Conservation (phyloP, 2,113 vertebrate species). For the Pteruthius melanotis region DNA sequence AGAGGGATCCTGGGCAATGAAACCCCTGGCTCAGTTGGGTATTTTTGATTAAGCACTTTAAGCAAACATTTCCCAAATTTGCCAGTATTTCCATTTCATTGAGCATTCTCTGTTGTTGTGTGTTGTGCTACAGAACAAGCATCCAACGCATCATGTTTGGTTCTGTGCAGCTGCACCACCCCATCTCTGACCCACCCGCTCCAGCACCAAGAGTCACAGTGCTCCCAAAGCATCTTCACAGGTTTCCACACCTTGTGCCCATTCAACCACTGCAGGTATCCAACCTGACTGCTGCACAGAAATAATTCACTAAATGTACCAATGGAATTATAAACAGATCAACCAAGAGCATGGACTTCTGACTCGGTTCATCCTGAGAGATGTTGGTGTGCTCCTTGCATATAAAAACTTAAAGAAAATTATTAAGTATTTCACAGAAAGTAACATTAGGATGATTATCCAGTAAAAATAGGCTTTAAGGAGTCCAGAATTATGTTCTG, state of each 20-base stretch:
- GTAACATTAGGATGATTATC: background rate
- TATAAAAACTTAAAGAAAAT: background rate
- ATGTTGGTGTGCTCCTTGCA: background rate
- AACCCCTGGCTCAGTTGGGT: background rate
- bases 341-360: background rate
- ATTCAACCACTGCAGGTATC: background rate
- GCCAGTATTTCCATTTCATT: background rate
- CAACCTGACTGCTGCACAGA: background rate
- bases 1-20: background rate
- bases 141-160: accelerated
- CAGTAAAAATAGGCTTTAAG: background rate
- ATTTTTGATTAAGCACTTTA: background rate
- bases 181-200: background rate
- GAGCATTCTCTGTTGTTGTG: background rate
- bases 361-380: background rate
- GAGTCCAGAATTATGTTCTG: background rate
- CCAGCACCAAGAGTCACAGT: background rate
- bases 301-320: background rate
- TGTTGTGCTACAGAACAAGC: background rate
- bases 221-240: background rate
- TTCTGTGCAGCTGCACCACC: background rate
- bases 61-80: background rate
- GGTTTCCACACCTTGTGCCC: background rate
- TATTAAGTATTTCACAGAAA: background rate
- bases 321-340: background rate